Percentiles rank a stretch among this genome's conserved stretches.
Conservation (phyloP, 2,888 invertebrate genomes). For the Smittia aterrima region DNA sequence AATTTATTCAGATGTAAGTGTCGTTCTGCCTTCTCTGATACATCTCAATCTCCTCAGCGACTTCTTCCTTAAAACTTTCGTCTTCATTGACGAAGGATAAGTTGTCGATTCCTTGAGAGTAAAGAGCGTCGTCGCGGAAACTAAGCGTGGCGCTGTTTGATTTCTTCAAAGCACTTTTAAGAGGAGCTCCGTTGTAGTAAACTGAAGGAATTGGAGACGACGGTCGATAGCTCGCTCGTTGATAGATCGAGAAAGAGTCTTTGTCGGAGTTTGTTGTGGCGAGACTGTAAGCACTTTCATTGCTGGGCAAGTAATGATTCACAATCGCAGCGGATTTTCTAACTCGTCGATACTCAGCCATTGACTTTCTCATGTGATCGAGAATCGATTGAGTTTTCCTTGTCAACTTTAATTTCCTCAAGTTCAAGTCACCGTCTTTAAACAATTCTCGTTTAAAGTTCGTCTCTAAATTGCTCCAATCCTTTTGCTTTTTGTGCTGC, state of each 20-base stretch:
- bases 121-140: neutral
- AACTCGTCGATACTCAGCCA: slow-evolving; percentile 27
- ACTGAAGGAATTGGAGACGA: slow-evolving; percentile 28
- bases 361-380: slow-evolving; percentile 43
- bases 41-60: slow-evolving; percentile 4
- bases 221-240: neutral
- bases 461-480: slow-evolving; percentile 51
- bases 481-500: slow-evolving; percentile 47
- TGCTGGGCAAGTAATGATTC: neutral
- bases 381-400: slow-evolving; percentile 49
- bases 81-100: slow-evolving; percentile 19
- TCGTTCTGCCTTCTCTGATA: neutral
- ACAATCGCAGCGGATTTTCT: neutral
- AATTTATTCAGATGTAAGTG: slow-evolving; percentile 30
- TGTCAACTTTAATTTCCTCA: slow-evolving; percentile 49
- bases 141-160: neutral
- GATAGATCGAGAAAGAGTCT: slow-evolving; percentile 27
- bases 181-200: neutral
- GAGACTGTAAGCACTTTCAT: slow-evolving; percentile 17
- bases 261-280: neutral
- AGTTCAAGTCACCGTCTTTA: slow-evolving; percentile 49
- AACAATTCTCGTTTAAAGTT: slow-evolving; percentile 52
- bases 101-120: slow-evolving; percentile 12
- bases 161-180: slow-evolving; percentile 31
- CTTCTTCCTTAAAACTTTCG: slow-evolving; percentile 3